A percentile compares a stretch with the other conserved stretches of the same genome.
Evolutionary conservation across 2,113 vertebrate species (phyloP).

Genomic region (Lophura nycthemera): DNA sequence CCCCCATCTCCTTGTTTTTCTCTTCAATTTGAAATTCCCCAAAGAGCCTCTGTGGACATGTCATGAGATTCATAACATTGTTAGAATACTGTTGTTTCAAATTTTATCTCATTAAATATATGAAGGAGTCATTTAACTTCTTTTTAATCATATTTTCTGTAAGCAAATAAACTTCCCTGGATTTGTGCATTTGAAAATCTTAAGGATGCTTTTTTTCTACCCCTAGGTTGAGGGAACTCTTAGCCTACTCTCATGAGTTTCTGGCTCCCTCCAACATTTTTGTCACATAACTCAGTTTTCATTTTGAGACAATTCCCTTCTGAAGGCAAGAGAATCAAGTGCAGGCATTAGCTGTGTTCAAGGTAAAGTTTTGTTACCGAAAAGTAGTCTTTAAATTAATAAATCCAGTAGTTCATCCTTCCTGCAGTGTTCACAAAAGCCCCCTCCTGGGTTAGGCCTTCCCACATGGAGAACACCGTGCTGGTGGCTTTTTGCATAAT

Average conservation of each 20-base stretch:
- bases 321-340: background rate
- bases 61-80: background rate
- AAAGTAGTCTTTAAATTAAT: background rate
- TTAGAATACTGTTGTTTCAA: background rate
- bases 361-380: background rate
- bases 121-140: background rate
- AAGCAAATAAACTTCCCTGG: background rate
- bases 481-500: background rate
- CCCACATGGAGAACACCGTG: background rate
- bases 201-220: background rate
- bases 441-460: background rate
- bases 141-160: background rate
- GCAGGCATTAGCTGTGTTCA: background rate
- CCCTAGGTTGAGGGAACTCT: background rate
- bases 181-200: background rate
- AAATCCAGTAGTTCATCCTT: background rate
- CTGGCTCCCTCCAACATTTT: accelerated
- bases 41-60: background rate
- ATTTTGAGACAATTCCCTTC: background rate
- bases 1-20: background rate
- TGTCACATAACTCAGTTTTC: background rate
- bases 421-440: background rate
- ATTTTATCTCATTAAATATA: background rate
- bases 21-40: background rate
- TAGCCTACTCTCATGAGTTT: background rate